These are phyloP conservation scores for Hyperoplus immaculatus DNA, from an alignment of 2,797 vertebrate species.

Conservation along the genomic window DNA sequence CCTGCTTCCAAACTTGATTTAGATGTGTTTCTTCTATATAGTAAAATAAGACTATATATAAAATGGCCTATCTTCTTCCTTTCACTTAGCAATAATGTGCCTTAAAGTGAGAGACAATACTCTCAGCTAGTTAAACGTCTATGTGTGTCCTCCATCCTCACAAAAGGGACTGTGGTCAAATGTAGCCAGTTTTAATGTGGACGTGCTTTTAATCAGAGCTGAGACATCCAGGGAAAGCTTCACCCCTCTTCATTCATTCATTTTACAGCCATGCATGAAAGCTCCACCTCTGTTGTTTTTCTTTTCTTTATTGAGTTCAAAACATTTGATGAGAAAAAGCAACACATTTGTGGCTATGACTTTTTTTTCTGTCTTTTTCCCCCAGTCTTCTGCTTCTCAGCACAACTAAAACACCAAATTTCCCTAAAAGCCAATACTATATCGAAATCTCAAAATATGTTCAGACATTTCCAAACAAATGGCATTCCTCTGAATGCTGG, in stretches of 20 bases:
- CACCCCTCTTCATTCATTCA: neutral
- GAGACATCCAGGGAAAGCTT: constrained; percentile 1
- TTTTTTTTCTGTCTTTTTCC: neutral
- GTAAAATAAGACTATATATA: too few relatives aligned
- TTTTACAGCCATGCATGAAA: constrained; percentile 33
- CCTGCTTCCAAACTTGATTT: neutral
- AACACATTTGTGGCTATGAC: too few relatives aligned
- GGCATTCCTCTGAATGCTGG: neutral
- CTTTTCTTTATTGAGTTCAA: neutral
- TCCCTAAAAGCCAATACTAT: too few relatives aligned
- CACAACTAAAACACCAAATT: too few relatives aligned
- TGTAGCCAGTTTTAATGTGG: constrained; percentile 30
- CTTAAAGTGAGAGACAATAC: neutral
- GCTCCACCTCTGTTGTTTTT: neutral
- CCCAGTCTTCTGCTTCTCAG: neutral
- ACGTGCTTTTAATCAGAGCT: neutral
- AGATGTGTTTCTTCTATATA: too few relatives aligned
- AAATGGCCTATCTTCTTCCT: neutral
- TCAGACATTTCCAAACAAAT: neutral
- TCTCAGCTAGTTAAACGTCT: neutral
- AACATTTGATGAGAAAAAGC: neutral
- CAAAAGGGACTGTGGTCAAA: constrained; percentile 11
- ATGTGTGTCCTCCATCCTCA: neutral
- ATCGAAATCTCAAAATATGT: too few relatives aligned
- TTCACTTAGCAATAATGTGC: neutral